Evolutionary conservation across 2,797 vertebrate species (phyloP), one percentile per base, ranked within the genome.

Genomic region (Anomalospiza imberbis): DNA sequence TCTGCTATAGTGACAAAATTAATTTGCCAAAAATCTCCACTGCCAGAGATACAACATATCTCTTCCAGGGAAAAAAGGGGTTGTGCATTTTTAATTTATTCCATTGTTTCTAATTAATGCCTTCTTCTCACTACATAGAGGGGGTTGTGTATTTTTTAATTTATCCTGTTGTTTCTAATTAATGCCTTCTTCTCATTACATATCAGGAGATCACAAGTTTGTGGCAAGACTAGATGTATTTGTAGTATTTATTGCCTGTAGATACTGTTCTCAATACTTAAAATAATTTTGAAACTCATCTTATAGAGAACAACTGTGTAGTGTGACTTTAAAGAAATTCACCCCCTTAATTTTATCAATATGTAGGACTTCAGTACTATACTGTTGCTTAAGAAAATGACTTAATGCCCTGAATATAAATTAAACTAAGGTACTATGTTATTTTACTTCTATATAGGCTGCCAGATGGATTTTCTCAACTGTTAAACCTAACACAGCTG

Each of bases 401-500:
- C 28, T 45, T 89, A 47, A 78, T 75, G 21, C 17, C 13, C 22
- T 65, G 58, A 61, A 29, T 80, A 34, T 48, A 36, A 32, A 2
- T 84, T 65, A 80, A 88, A 74, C 57, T 71, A 92, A 93, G 20
- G 6, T 36, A 77, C 5, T 67, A 21, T 15, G 8, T 50, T 65
- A 42, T 90, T 79, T 91, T 36, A 32, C 65, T 94, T 95, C 84
- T 97, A n/a, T 61, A 26, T 96, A 99, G 99, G 97, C 99, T 99
- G 96, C 99, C 99, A 72, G 99, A 99, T 96, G 99, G 99, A 96
- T 99, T 99, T 98, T 99, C 99, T 54, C 99, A 99, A 95, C 98
- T 99, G 54, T 98, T 99, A 96, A 99, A 98, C 96, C 97, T 99
- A 98, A 99, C 99, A 4, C 99, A 99, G 97, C 98, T 99, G 94